A percentile compares a stretch with the other conserved stretches of the same genome.
phyloP scores from a whole-genome alignment of 2,113 vertebrate genomes.

The Deroptyus accipitrinus region DNA sequence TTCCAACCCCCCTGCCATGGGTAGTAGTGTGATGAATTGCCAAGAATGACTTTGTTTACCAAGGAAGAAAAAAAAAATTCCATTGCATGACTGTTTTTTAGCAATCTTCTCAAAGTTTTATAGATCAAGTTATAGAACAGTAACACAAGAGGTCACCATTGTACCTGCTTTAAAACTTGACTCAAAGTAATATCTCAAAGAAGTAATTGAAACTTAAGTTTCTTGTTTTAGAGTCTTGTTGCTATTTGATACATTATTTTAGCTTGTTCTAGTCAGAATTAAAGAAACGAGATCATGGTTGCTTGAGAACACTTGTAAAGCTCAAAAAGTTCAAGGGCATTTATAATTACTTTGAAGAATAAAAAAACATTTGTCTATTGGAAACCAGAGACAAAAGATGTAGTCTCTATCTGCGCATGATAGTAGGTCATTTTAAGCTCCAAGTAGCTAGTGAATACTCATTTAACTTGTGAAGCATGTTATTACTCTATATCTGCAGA shows the following conservation, averaged over 20 bases:
- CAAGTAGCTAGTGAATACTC: background rate
- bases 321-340: background rate
- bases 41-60: background rate
- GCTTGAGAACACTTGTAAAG: background rate
- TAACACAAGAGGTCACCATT: slow-evolving; percentile 56
- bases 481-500: background rate
- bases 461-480: background rate
- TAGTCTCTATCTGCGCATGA: background rate
- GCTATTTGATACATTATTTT: background rate
- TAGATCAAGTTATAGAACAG: background rate
- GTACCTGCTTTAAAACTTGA: background rate
- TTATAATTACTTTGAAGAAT: background rate
- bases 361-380: background rate
- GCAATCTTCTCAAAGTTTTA: background rate
- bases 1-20: background rate
- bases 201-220: background rate
- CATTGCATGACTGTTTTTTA: background rate
- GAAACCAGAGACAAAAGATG: background rate
- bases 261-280: background rate
- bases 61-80: background rate
- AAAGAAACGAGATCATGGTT: background rate
- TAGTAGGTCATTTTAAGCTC: background rate
- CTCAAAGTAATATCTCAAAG: background rate
- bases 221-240: background rate
- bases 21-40: background rate